A percentile compares a stretch with the other conserved stretches of the same genome.
These are phyloP conservation scores for Atta cephalotes DNA, from an alignment of 1,140 invertebrate species.

Conservation along the genomic window DNA sequence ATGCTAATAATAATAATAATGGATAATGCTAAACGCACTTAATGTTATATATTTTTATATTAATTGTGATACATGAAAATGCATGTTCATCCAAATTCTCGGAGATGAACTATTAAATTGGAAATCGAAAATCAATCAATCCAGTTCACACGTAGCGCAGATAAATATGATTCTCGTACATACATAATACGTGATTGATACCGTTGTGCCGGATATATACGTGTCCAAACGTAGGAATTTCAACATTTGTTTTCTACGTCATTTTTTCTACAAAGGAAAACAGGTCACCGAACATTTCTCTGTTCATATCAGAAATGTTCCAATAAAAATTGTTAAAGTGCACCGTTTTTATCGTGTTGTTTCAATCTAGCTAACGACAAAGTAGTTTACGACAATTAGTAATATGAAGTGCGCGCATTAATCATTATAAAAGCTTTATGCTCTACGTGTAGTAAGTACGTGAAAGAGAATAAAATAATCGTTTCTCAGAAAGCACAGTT, in stretches of 20 bases:
- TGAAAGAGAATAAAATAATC: conserved; percentile 53
- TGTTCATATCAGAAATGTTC: background rate
- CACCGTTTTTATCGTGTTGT: background rate
- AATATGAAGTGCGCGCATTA: background rate
- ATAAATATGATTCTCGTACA: background rate
- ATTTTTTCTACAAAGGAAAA: background rate
- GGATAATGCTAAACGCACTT: too few species aligned
- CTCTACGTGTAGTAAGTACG: background rate
- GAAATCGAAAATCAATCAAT: background rate
- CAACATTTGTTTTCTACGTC: background rate
- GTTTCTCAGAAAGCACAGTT: conserved; percentile 7
- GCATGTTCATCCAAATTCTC: background rate
- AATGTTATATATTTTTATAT: background rate
- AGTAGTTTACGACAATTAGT: background rate
- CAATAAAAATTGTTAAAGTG: background rate
- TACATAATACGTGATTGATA: background rate
- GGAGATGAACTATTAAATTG: background rate
- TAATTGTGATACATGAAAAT: background rate
- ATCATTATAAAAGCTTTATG: background rate
- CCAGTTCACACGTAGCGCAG: background rate
- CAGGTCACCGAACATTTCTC: background rate
- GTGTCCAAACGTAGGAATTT: background rate
- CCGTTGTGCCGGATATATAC: background rate
- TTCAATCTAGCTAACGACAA: background rate
- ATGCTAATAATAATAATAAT: background rate